A percentile compares a stretch with the other conserved stretches of the same genome.
phyloP scores from a whole-genome alignment of 1,140 invertebrate species.

The Marisa cornuarietis region DNA sequence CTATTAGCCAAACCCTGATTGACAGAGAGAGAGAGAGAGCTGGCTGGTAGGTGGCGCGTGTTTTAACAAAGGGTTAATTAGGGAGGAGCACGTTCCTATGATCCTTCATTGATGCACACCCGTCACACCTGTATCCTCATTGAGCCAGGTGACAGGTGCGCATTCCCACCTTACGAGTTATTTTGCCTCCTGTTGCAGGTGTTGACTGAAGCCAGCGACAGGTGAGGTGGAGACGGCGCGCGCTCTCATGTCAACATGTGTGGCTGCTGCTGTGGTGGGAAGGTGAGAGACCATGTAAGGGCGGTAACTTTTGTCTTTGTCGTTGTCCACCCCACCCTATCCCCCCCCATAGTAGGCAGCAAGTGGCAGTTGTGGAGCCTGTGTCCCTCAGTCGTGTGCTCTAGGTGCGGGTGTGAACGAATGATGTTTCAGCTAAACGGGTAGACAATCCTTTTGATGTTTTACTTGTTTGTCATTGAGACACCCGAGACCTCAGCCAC shows the following conservation, averaged over 20 bases:
- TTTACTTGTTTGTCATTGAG: too few species aligned
- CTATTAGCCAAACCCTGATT: background rate
- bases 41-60: too few species aligned
- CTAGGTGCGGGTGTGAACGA: background rate
- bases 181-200: background rate
- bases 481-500: too few species aligned
- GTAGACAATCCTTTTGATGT: too few species aligned
- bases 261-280: slow-evolving; percentile 19
- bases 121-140: background rate
- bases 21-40: too few species aligned
- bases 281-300: slow-evolving; percentile 26
- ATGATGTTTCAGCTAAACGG: too few species aligned
- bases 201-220: background rate
- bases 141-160: background rate
- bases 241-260: slow-evolving; percentile 19
- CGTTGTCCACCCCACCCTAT: background rate
- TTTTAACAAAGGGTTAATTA: background rate
- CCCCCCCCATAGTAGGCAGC: background rate
- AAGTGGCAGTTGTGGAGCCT: background rate
- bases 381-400: background rate
- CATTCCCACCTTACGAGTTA: background rate
- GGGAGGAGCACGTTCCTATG: background rate
- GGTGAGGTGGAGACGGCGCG: background rate
- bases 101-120: background rate
- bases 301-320: background rate